Evolutionary conservation across 2,797 vertebrate species (phyloP).

Genomic region (Anguilla megastoma): DNA sequence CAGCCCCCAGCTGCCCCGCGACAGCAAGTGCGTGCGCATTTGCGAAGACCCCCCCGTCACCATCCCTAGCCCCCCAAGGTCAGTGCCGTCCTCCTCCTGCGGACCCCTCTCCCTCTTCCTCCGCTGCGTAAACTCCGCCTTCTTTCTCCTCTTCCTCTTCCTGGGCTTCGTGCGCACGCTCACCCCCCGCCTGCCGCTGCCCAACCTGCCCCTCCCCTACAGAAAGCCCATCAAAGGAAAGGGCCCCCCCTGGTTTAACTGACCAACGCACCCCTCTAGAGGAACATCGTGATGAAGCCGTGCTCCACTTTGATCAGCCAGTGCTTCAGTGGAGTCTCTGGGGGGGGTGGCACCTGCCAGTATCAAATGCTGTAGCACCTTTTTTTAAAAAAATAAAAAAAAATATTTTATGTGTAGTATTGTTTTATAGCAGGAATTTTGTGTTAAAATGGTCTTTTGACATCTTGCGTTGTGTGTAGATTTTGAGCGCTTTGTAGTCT

Average conservation of each 20-base stretch:
- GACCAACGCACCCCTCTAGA: background rate
- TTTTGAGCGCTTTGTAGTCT: background rate
- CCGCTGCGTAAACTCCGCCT: constrained; percentile 66
- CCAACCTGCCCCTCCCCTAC: constrained; percentile 56
- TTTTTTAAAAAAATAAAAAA: too few relatives aligned
- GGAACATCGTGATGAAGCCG: background rate
- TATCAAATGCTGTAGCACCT: background rate
- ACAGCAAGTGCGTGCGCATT: constrained; percentile 75
- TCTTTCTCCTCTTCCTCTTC: constrained; percentile 66
- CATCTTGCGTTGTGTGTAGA: background rate
- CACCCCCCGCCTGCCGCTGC: constrained; percentile 62
- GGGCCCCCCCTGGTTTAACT: constrained; percentile 21
- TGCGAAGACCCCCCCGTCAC: constrained; percentile 51
- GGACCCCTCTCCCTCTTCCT: constrained; percentile 65
- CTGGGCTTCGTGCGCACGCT: constrained; percentile 68
- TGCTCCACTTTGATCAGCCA: background rate
- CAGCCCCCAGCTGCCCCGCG: constrained; percentile 27
- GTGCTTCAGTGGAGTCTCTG: background rate
- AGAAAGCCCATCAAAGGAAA: constrained; percentile 34
- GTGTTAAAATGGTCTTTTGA: background rate
- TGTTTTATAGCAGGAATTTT: background rate
- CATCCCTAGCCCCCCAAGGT: constrained; percentile 73
- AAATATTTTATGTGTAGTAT: background rate
- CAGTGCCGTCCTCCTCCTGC: constrained; percentile 68
- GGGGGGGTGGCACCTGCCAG: background rate